Conservation (phyloP, 2,113 vertebrate species). For the Sylvietta virens region DNA sequence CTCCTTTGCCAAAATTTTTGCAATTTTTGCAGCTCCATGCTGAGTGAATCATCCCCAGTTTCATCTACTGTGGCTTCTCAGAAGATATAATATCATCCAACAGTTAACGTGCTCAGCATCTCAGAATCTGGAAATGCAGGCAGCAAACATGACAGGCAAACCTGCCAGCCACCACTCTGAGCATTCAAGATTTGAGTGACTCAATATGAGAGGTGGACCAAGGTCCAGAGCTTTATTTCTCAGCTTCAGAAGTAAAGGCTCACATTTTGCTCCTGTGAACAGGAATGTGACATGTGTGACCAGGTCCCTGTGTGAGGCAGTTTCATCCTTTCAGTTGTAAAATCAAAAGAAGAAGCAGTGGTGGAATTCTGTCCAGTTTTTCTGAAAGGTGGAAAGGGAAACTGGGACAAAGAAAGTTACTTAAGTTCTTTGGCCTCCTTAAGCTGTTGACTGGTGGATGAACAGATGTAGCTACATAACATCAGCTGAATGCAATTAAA, state of each 20-base stretch:
- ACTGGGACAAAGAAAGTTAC: not conserved
- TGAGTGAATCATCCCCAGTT: not conserved
- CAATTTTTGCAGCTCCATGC: not conserved
- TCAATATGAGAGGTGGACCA: not conserved
- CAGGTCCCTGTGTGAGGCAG: not conserved
- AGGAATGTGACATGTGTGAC: not conserved
- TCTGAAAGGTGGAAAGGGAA: not conserved
- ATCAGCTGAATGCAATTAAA: not conserved
- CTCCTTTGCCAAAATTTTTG: not conserved
- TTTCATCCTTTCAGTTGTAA: not conserved
- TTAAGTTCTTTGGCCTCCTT: not conserved
- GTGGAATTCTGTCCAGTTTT: not conserved
- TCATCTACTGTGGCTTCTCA: not conserved
- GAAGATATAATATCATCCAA: not conserved
- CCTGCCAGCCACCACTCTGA: not conserved
- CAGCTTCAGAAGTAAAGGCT: not conserved
- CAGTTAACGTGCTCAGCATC: not conserved
- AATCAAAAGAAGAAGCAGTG: not conserved
- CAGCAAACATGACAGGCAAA: not conserved
- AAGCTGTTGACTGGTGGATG: not conserved
- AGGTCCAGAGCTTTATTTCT: not conserved
- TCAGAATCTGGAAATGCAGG: not conserved
- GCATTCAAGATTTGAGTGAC: not conserved
- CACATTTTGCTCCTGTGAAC: not conserved
- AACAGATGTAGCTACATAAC: not conserved